A percentile compares a stretch with the other conserved stretches of the same genome.
Conservation (phyloP, 2,797 vertebrate species). For the Clarias pachynema region DNA sequence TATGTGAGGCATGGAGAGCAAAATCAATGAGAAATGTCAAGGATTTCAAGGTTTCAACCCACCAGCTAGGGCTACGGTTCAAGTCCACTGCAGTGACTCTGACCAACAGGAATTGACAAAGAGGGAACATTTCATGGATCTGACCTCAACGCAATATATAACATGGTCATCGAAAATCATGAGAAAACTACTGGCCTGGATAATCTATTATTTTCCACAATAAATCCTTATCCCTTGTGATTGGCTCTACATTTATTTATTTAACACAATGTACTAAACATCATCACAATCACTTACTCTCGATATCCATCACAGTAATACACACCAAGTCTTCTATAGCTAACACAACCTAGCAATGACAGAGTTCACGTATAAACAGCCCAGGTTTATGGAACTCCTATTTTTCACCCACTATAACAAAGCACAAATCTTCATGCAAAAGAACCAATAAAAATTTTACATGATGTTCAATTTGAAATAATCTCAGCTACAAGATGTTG, state of each 20-base stretch:
- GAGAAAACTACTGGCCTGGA: neutral
- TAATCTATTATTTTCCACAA: neutral
- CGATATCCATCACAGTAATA: neutral
- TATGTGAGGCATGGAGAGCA: conserved; percentile 17
- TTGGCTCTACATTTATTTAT: neutral
- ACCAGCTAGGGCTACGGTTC: neutral
- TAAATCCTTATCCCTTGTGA: neutral
- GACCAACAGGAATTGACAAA: neutral
- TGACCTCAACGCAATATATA: neutral
- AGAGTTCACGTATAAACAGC: neutral
- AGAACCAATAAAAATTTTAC: too few species aligned
- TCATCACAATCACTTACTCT: neutral
- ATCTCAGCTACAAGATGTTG: neutral
- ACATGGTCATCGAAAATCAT: neutral
- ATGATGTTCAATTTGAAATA: neutral
- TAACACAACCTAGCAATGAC: neutral
- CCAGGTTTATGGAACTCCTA: neutral
- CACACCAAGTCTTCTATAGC: neutral
- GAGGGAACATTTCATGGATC: neutral
- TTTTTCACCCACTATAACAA: neutral
- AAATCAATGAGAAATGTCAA: conserved; percentile 36
- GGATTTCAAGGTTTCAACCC: conserved; percentile 2
- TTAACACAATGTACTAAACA: neutral
- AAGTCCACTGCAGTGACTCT: neutral
- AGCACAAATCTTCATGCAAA: neutral